A percentile compares a stretch with the other conserved stretches of the same genome.
These are phyloP conservation scores for Sciaenops ocellatus DNA, from an alignment of 2,797 vertebrate species.

Conservation along the genomic window DNA sequence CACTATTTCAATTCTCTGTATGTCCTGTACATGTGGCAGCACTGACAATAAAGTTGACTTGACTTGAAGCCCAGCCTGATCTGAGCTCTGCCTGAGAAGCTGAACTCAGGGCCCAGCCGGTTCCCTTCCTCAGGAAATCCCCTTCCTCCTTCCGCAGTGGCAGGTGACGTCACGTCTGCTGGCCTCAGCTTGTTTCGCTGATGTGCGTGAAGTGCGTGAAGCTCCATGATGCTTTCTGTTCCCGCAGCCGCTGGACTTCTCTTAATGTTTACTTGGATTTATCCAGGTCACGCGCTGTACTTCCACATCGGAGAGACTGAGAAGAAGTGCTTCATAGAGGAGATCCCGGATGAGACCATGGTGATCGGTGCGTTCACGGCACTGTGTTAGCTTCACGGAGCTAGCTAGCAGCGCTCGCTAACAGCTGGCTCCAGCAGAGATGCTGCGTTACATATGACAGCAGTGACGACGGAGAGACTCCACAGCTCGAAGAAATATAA, in stretches of 20 bases:
- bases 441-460: background rate
- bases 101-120: fast-evolving
- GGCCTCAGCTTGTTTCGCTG: conserved; percentile 38
- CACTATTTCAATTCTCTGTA: too few species aligned
- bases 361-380: conserved; percentile 87
- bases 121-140: conserved; percentile 65
- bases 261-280: conserved; percentile 65
- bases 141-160: conserved; percentile 79
- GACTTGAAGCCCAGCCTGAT: too few species aligned
- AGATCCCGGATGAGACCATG: conserved; percentile 96
- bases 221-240: conserved; percentile 70
- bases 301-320: conserved; percentile 96
- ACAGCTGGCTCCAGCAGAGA: conserved; percentile 45
- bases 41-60: too few species aligned
- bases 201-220: conserved; percentile 39
- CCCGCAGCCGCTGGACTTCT: conserved; percentile 51
- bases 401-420: conserved; percentile 36
- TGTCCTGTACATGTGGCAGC: too few species aligned
- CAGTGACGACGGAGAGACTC: background rate
- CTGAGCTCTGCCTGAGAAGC: conserved; percentile 38
- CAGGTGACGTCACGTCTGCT: conserved; percentile 53
- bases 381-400: conserved; percentile 27
- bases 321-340: conserved; percentile 95
- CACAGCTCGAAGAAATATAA: background rate
- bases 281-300: conserved; percentile 83